Conservation (phyloP, 2,797 vertebrate genomes). For the Leptoclinus maculatus region DNA sequence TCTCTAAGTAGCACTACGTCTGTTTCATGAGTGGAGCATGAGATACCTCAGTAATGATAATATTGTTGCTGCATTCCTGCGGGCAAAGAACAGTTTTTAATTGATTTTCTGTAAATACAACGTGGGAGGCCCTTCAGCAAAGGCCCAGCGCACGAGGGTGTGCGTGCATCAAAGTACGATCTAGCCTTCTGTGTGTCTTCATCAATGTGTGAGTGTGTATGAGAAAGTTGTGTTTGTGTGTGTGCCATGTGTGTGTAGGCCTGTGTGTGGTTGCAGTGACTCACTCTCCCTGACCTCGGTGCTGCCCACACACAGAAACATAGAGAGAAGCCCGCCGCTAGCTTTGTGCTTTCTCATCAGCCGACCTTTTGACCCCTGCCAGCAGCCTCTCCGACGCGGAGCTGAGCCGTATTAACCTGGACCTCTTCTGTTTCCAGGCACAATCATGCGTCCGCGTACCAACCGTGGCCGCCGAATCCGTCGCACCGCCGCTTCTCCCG, state of each 20-base stretch:
- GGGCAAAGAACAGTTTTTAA: slow-evolving; percentile 56
- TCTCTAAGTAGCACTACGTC: slow-evolving; percentile 33
- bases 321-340: slow-evolving; percentile 34
- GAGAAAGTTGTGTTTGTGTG: background rate
- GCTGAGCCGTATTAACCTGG: slow-evolving; percentile 71
- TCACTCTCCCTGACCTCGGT: slow-evolving; percentile 71
- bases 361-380: slow-evolving; percentile 58
- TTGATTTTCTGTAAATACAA: slow-evolving; percentile 71
- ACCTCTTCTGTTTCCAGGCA: slow-evolving; percentile 56
- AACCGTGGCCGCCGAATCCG: slow-evolving; percentile 46
- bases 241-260: slow-evolving; percentile 14
- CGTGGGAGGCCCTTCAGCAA: slow-evolving; percentile 39
- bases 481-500: slow-evolving; percentile 19
- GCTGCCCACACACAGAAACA: slow-evolving; percentile 74
- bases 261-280: slow-evolving; percentile 64
- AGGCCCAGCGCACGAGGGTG: slow-evolving; percentile 19
- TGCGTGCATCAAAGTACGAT: slow-evolving; percentile 41
- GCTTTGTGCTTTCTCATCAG: slow-evolving; percentile 75
- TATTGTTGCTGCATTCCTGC: slow-evolving; percentile 38
- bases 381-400: slow-evolving; percentile 55
- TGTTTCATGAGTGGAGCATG: slow-evolving; percentile 20
- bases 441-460: slow-evolving; percentile 48
- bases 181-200: slow-evolving; percentile 25
- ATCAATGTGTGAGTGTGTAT: background rate
- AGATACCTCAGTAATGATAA: slow-evolving; percentile 23